Base-by-base conservation (phyloP, 2,888 invertebrate genomes). In the Patella ulyssiponensis region DNA sequence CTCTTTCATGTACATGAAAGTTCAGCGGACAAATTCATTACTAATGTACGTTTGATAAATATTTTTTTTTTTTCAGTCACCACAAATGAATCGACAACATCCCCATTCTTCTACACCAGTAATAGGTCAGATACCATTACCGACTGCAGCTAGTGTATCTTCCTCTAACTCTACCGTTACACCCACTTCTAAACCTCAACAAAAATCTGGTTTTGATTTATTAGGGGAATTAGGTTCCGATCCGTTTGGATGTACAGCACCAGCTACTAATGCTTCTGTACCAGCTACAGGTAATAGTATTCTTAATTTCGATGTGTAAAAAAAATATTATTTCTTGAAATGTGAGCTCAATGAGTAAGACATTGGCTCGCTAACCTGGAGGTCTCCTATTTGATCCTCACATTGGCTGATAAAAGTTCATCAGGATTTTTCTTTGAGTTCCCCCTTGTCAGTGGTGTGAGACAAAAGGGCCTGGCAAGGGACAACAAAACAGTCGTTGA, bases 141-240 rank as follows among this genome's bases (percentile, higher is more conserved):
- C 73, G 52, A 69, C 78, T 70, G 69, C 75, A 64, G 74, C 80
- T 74, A 70, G 79, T 71, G 75, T 83, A 80, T 76, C 80, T 81
- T 80, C 84, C 81, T 69, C 83, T 80, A 44, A 44, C 44, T 53
- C 82, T 79, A 74, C 79, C 54, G 73, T 82, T 81, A 78, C 75
- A 76, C 20, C 84, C 79, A 78, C 82, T 83, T 33, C 84, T 81
- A 64, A 71, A 74, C 79, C 69, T 69, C 72, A 74, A 20, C 79
- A 71, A 51, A 80, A 76, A 69, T 80, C 71, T 75, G 73, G 81
- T 9, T 86, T 90, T 82, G 91, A 92, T 84, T 83, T 92, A 23
- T 83, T 92, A 14, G 89, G 90, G 27, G 92, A 92, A 76, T 84
- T 92, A 23, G 90, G 90, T 9, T 88, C 88, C 15, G 91, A 91